These are phyloP conservation scores for Amblyopsis rosae DNA, from an alignment of 2,113 vertebrate genomes.

Conservation along the genomic window DNA sequence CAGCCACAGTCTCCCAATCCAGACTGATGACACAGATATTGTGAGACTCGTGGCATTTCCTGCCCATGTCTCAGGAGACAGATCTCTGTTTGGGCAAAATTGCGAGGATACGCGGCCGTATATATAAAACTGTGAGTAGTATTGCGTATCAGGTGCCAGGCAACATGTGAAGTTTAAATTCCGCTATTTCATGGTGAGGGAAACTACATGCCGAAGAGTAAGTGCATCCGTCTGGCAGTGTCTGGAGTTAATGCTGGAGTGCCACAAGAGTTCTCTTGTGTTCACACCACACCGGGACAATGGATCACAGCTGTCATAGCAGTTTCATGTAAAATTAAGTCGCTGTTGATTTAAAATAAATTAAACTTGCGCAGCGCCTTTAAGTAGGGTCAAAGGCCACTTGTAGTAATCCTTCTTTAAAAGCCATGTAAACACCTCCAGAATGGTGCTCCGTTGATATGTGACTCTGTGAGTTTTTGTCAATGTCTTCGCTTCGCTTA, in stretches of 20 bases:
- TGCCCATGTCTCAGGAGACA: conserved; percentile 61
- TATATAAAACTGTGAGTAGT: conserved; percentile 33
- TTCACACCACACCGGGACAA: conserved; percentile 29
- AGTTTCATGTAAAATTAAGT: conserved; percentile 31
- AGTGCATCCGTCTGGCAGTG: conserved; percentile 18
- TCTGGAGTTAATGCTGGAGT: conserved; percentile 9
- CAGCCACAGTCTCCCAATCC: conserved; percentile 39
- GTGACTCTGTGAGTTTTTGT: conserved; percentile 3
- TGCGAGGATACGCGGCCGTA: conserved; percentile 13
- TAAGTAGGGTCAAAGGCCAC: conserved; percentile 22
- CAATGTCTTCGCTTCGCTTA: background rate
- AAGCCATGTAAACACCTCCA: conserved; percentile 18
- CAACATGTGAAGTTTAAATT: conserved; percentile 29
- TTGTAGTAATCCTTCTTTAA: conserved; percentile 11
- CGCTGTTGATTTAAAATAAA: conserved; percentile 25
- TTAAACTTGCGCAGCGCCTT: conserved; percentile 13
- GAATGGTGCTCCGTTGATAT: background rate
- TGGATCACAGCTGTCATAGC: conserved; percentile 40
- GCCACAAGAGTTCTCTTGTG: background rate
- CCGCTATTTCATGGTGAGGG: conserved; percentile 42
- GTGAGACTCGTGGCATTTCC: conserved; percentile 74
- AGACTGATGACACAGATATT: conserved; percentile 75
- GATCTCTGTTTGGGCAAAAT: conserved; percentile 14
- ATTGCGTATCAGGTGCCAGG: conserved; percentile 39
- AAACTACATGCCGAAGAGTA: conserved; percentile 19